Percentiles rank a stretch among this genome's conserved stretches.
These are phyloP conservation scores for Trissoscelio sp. DNA, from an alignment of 2,888 invertebrate genomes.

Conservation along the genomic window DNA sequence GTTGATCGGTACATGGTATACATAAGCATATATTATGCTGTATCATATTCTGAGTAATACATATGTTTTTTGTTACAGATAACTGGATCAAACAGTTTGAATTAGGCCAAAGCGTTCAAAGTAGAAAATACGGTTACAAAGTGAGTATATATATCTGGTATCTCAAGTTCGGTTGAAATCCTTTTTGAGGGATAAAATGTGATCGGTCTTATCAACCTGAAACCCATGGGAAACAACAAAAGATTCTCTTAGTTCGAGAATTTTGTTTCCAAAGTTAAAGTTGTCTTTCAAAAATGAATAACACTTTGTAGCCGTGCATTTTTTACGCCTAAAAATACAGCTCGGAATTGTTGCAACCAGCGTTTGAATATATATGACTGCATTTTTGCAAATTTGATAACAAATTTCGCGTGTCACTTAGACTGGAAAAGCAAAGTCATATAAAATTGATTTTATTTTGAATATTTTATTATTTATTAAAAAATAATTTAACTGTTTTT, in stretches of 20 bases:
- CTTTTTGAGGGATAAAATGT: slow-evolving; percentile 13
- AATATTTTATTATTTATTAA: background rate
- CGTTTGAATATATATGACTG: slow-evolving; percentile 5
- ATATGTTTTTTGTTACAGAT: slow-evolving; percentile 36
- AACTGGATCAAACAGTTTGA: slow-evolving; percentile 44
- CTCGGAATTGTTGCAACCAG: slow-evolving; percentile 3
- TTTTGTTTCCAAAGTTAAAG: background rate
- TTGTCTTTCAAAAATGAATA: background rate
- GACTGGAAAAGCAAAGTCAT: background rate
- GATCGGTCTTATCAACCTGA: slow-evolving; percentile 15
- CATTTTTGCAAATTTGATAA: slow-evolving; percentile 7
- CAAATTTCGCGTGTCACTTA: slow-evolving; percentile 5
- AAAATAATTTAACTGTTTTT: background rate
- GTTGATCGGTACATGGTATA: too few species aligned
- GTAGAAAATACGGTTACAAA: slow-evolving; percentile 48
- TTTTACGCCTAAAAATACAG: slow-evolving; percentile 13
- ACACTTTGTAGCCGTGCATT: slow-evolving; percentile 2
- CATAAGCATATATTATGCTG: slow-evolving; percentile 5
- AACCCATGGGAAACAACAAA: slow-evolving; percentile 5
- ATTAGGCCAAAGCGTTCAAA: slow-evolving; percentile 48
- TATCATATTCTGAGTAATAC: slow-evolving; percentile 13
- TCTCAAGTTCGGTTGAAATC: slow-evolving; percentile 35
- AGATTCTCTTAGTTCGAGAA: background rate
- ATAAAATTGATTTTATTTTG: too few species aligned
- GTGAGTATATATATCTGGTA: slow-evolving; percentile 10